Evolutionary conservation across 1,140 invertebrate species (phyloP).

Genomic region (Leptinotarsa texana): DNA sequence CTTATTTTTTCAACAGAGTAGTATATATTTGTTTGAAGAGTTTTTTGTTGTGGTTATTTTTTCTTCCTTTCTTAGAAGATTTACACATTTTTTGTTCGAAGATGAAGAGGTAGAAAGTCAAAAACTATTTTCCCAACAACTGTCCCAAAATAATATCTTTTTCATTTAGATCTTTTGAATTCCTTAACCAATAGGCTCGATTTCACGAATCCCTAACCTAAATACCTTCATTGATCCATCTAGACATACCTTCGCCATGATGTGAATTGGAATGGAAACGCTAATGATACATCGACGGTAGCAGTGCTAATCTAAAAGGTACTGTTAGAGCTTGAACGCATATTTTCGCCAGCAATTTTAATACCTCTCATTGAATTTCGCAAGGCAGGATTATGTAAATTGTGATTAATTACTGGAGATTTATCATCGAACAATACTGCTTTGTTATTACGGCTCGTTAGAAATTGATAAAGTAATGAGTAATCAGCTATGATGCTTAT

Average conservation of each 20-base stretch:
- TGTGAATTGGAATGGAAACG: not conserved
- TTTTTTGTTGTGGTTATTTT: too few relatives aligned
- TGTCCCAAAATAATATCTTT: too few relatives aligned
- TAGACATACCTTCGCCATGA: not conserved
- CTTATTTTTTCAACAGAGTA: too few relatives aligned
- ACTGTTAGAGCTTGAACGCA: not conserved
- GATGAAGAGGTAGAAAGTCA: too few relatives aligned
- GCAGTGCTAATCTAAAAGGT: constrained; percentile 1
- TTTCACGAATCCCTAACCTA: not conserved
- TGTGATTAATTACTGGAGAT: not conserved
- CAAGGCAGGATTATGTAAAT: not conserved
- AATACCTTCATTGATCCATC: not conserved
- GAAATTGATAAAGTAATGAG: not conserved
- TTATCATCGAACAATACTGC: not conserved
- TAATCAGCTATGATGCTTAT: not conserved
- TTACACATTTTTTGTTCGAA: too few relatives aligned
- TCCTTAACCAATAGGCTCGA: too few relatives aligned
- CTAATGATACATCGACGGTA: not conserved
- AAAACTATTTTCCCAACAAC: too few relatives aligned
- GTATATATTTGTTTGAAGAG: too few relatives aligned
- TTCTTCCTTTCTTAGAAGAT: too few relatives aligned
- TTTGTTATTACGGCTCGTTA: not conserved
- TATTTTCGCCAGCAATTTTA: constrained; percentile 6
- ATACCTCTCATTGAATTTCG: constrained; percentile 6
- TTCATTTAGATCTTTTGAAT: too few relatives aligned